Base-by-base conservation (phyloP, 2,888 invertebrate genomes). In the Neria commutata region DNA sequence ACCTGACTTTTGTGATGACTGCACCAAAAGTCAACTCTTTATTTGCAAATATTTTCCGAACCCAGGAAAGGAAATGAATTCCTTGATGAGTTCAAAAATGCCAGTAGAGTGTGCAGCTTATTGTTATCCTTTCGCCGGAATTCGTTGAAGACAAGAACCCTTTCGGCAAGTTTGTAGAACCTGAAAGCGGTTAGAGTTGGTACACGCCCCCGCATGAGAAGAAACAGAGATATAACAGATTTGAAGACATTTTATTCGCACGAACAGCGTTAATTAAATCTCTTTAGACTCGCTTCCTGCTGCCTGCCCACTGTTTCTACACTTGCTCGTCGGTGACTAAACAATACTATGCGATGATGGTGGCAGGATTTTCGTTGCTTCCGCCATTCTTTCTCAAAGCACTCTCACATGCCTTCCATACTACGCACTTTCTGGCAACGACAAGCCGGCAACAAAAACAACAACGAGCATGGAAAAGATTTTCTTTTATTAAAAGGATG, bases 401-500 rank as follows among this genome's bases (percentile, higher is more conserved):
- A n/a, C n/a, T n/a, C n/a, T n/a, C n/a, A n/a, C n/a, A n/a, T n/a
- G n/a, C 60, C 58, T 60, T 65, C 61, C 58, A 58, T 49, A 45
- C 53, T 40, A 42, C 34, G 40, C 52, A 47, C 56, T 48, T 24
- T 48, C 33, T 48, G 48, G 3, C 49, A 50, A 3, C 34, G 25
- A 8, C 47, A 47, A 2, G 19, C 17, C 16, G 33, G 45, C 21
- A 46, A 54, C 56, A 56, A 62, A 60, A 40, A 57, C 45, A 34
- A 53, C 8, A 24, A 16, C 52, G 10, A 46, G 34, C 16, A n/a
- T n/a, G n/a, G n/a, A n/a, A n/a, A n/a, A 53, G 34, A 56, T 58
- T 60, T 62, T 50, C 59, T 75, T 76, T 73, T 75, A 74, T 76
- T 78, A 74, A 73, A 69, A 71, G 76, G 76, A 77, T 78, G 75